phyloP scores from a whole-genome alignment of 2,888 invertebrate species.

The Cantharis lateralis region DNA sequence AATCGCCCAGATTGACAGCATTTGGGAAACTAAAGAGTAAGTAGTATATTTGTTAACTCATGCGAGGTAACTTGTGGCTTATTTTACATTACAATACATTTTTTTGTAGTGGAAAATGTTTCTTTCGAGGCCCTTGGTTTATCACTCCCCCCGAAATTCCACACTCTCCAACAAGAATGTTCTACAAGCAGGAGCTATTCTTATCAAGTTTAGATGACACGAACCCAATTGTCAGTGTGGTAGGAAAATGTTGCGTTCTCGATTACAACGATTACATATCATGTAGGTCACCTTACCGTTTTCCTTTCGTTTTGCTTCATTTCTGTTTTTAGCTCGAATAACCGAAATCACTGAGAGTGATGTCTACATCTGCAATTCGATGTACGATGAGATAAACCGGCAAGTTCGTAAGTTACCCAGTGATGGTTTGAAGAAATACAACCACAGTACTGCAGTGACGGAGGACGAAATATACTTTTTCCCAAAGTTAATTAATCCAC shows the following conservation, averaged over 20 bases:
- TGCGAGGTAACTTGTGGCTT: too few relatives aligned
- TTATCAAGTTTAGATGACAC: slow-evolving; percentile 90
- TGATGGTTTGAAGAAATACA: slow-evolving; percentile 79
- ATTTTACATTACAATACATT: background rate
- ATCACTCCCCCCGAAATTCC: slow-evolving; percentile 87
- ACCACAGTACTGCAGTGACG: slow-evolving; percentile 81
- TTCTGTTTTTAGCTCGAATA: slow-evolving; percentile 70
- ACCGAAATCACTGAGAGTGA: slow-evolving; percentile 94
- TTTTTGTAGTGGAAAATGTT: slow-evolving; percentile 78
- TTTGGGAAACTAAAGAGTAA: slow-evolving; percentile 92
- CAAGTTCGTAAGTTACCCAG: slow-evolving; percentile 72
- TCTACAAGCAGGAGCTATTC: slow-evolving; percentile 93
- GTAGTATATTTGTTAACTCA: slow-evolving; percentile 40
- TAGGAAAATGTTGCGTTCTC: slow-evolving; percentile 89
- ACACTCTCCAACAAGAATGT: slow-evolving; percentile 76
- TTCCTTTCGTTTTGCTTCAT: background rate
- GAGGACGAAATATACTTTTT: slow-evolving; percentile 92
- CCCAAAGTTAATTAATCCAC: slow-evolving; percentile 68
- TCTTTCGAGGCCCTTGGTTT: slow-evolving; percentile 93
- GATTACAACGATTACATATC: slow-evolving; percentile 89
- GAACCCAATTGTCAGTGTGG: slow-evolving; percentile 87
- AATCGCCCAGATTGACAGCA: slow-evolving; percentile 90
- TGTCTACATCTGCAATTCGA: slow-evolving; percentile 89
- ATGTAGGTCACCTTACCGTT: slow-evolving; percentile 66
- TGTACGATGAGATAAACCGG: slow-evolving; percentile 87